A percentile compares a stretch with the other conserved stretches of the same genome.
These are phyloP conservation scores for Hexactinellida sp. DNA, from an alignment of 37 sponge, comb jelly and placozoan species.

Conservation along the genomic window DNA sequence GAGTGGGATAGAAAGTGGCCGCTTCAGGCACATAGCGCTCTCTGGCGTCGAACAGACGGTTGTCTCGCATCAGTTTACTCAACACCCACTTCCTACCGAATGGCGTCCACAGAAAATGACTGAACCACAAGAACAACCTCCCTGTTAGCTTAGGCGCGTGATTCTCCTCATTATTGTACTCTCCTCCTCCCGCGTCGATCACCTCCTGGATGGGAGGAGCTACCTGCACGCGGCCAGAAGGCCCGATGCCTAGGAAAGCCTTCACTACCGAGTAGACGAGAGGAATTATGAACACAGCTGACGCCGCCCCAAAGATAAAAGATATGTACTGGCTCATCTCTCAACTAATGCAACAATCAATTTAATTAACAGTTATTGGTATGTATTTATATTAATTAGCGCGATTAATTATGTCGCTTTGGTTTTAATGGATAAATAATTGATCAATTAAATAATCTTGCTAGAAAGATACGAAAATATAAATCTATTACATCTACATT, in stretches of 20 bases:
- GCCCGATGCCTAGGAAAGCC: background rate
- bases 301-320: background rate
- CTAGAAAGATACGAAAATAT: too few species aligned
- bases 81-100: conserved; percentile 30
- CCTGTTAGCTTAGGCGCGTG: conserved; percentile 29
- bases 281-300: background rate
- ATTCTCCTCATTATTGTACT: background rate
- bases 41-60: conserved; percentile 10
- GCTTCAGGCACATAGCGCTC: conserved; percentile 40
- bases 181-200: conserved; percentile 4
- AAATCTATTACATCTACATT: too few species aligned
- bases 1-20: conserved; percentile 32
- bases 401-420: too few species aligned
- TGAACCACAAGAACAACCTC: conserved; percentile 21
- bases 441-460: too few species aligned
- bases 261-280: background rate
- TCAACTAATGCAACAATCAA: too few species aligned
- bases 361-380: too few species aligned
- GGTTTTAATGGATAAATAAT: too few species aligned
- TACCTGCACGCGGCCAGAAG: background rate
- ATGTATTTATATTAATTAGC: too few species aligned
- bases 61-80: background rate
- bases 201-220: conserved; percentile 24
- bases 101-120: conserved; percentile 30
- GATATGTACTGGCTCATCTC: background rate